Base-by-base conservation (phyloP, 2,888 invertebrate species). In the Microdon myrmicae region DNA sequence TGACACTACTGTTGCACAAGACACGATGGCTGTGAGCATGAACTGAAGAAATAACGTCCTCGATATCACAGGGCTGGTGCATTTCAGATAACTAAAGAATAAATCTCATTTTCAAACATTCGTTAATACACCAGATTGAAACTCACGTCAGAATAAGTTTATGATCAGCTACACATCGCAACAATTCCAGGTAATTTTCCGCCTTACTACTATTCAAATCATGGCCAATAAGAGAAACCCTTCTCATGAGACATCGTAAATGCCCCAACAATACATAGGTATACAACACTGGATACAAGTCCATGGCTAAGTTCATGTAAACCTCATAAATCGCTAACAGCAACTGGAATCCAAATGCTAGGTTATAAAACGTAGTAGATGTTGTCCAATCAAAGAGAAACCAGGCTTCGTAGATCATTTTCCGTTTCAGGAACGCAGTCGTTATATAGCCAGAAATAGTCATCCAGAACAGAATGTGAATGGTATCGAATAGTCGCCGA, bases 31-130 rank as follows among this genome's bases (percentile, higher is more conserved):
- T 3, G 71, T 61, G 13, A 67, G 47, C n/a, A 67, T 9, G 10
- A 72, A 71, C 37, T 72, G 72, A 7, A 68, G 19, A 9, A 70
- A 69, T 25, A 72, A 49, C 0, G 71, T 69, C 5, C 48, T 25
- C 2, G 72, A 68, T 8, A 71, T 68, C 2, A 68, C 60, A 2
- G 68, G 61, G 2, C 67, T 60, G 7, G 71, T 49, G 9, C 51
- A 64, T 0, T 67, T 43, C 17, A 72, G 70, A 12, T 69, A 71
- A 1, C 72, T 72, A 72, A 44, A 2, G 58, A 53, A 9, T 3
- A 14, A 10, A 37, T n/a, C n/a, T n/a, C n/a, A n/a, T n/a, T n/a
- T n/a, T n/a, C n/a, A n/a, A n/a, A n/a, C n/a, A n/a, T n/a, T n/a
- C n/a, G n/a, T n/a, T n/a, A n/a, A n/a, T n/a, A 23, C 14, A 13